Evolutionary conservation across 2,888 invertebrate genomes (phyloP), one percentile per base, ranked within the genome.

Genomic region (Coremacera marginata): DNA sequence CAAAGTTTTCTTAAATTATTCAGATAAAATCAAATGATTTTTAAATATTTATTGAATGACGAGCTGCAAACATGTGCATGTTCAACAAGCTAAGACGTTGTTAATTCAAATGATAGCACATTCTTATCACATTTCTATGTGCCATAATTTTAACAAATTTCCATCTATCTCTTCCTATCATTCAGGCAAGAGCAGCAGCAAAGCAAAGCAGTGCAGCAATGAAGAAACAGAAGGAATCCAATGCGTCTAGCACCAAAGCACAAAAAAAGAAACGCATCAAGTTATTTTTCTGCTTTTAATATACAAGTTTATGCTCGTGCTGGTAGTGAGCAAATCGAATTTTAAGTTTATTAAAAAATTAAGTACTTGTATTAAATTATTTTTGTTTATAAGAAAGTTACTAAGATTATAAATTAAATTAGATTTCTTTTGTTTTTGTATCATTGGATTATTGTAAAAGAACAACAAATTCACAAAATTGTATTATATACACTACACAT

Each of bases 221-320:
- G 14, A 51, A 9, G 25, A 76, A 65, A 31, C 57, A 57, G 14
- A 37, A 9, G 11, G 75, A 60, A 31, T 75, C 55, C 5, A 76
- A 80, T 44, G 51, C 79, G 62, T 75, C 73, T 34, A 63, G 76
- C 25, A 55, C 14, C 14, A 44, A 37, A 70, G 70, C 74, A 37
- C 70, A 81, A 63, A 81, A 82, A 71, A 82, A 83, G 76, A 81
- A 80, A 74, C 78, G 79, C 16, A 37, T 75, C 0, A 82, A 81
- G 70, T 79, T 82, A 8, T 82, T 80, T 73, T 83, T 81, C 77
- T 83, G 82, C 51, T 82, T 77, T 77, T 82, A 75, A 75, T 25
- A 8, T 19, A n/a, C 5, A 65, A 31, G 19, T 7, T 62, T 4
- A 31, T 1, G 7, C n/a, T 22, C 55, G n/a, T 19, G 19, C n/a